phyloP scores from a whole-genome alignment of 1,140 invertebrate species.

The Diorhabda sublineata region DNA sequence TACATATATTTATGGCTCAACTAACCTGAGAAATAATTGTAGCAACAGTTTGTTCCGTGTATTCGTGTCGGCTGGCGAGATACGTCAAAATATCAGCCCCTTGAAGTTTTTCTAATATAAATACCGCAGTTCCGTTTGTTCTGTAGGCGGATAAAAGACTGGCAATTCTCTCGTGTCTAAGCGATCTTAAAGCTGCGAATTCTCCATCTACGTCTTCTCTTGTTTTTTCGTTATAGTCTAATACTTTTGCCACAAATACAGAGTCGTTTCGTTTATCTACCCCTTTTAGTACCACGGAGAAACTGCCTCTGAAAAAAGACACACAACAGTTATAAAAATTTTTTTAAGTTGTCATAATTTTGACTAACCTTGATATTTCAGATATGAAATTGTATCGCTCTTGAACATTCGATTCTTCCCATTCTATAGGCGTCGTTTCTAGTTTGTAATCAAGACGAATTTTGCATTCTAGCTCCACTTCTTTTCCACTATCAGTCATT shows the following conservation, averaged over 20 bases:
- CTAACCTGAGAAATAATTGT: slow-evolving; percentile 71
- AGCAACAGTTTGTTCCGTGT: slow-evolving; percentile 86
- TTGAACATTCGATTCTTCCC: slow-evolving; percentile 62
- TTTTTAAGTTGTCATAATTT: not conserved
- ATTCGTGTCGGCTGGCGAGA: slow-evolving; percentile 79
- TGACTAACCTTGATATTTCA: slow-evolving; percentile 58
- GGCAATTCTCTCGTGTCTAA: slow-evolving; percentile 83
- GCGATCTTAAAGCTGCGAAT: slow-evolving; percentile 72
- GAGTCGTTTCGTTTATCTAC: slow-evolving; percentile 67
- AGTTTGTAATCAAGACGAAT: slow-evolving; percentile 67
- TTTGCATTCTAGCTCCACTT: slow-evolving; percentile 61
- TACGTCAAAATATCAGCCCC: slow-evolving; percentile 89
- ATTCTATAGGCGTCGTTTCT: slow-evolving; percentile 70
- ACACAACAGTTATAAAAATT: not conserved
- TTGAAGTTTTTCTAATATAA: slow-evolving; percentile 83
- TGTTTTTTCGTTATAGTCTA: slow-evolving; percentile 62
- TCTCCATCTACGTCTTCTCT: slow-evolving; percentile 69
- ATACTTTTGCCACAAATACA: slow-evolving; percentile 73
- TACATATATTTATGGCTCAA: not conserved
- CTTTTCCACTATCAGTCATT: slow-evolving; percentile 73
- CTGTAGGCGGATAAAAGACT: slow-evolving; percentile 69
- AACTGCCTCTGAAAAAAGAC: slow-evolving; percentile 64
- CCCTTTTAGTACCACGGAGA: slow-evolving; percentile 80
- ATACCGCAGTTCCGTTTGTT: slow-evolving; percentile 60
- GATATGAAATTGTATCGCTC: slow-evolving; percentile 79